Evolutionary conservation across 2,888 invertebrate genomes (phyloP), one percentile per base, ranked within the genome.

Genomic region (Girardia tigrina): DNA sequence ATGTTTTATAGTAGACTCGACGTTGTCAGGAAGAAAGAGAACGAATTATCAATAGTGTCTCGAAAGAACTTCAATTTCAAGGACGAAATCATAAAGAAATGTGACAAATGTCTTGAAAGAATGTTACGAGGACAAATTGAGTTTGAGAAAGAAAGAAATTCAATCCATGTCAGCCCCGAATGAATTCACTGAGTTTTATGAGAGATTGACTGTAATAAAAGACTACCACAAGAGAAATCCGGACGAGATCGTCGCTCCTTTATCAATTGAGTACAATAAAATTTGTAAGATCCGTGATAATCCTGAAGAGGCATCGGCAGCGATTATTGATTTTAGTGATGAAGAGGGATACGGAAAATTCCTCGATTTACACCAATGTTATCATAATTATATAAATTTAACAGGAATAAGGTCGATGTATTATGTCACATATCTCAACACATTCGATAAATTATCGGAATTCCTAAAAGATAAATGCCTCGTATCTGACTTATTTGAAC

Each of bases 321-420:
- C 81, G 83, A 88, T 95, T 79, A 92, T 94, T 1, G 94, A 95
- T 80, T 99, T 99, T 82, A 91, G 93, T 1, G 98, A 98, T 85
- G 98, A 99, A 85, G 98, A 99, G 86, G 97, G 97, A 0, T 98
- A 95, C 85, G 98, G 98, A 16, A 92, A 92, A 83, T 99, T 94
- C 86, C 87, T 99, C 75, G 98, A 99, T 86, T 87, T 99, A 70
- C 94, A 98, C 85, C 91, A 93, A 83, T 92, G 94, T 81, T 95
- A 92, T 84, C 92, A 92, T 81, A 91, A 91, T 81, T 99, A 91
- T 83, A 89, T 97, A 29, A 99, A 99, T 84, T 86, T 99, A 29
- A 95, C 97, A 83, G 94, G 94, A 8, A 90, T 97, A 80, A 94
- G 94, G 86, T 90, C 90, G 85, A 80, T 94, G 29, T 97, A 98